Percentiles rank a stretch among this genome's conserved stretches.
These are phyloP conservation scores for Mizuhopecten yessoensis DNA, from an alignment of 1,140 invertebrate genomes.

Conservation along the genomic window DNA sequence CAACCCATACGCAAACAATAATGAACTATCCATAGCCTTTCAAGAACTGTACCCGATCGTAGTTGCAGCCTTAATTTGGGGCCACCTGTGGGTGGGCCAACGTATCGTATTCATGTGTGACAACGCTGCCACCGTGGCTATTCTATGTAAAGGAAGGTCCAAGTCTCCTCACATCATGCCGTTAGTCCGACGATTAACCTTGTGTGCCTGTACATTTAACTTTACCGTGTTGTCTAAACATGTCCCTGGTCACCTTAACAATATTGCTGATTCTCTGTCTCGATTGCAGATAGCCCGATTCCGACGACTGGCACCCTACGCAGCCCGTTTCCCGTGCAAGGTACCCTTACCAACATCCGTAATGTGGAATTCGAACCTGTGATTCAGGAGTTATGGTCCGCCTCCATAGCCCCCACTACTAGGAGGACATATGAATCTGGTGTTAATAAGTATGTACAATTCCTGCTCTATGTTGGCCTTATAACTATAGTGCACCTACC, in stretches of 20 bases:
- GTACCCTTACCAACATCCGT: neutral
- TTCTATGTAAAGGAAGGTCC: conserved; percentile 44
- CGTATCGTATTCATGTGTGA: conserved; percentile 47
- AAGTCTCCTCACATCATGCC: conserved; percentile 45
- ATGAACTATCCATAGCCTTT: neutral
- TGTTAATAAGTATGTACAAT: too few relatives aligned
- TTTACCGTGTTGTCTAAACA: neutral
- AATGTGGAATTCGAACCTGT: neutral
- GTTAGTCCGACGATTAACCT: conserved; percentile 1
- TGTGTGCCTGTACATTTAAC: neutral
- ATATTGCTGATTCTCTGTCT: conserved; percentile 22
- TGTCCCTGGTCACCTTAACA: neutral
- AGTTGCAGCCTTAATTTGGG: conserved; percentile 41
- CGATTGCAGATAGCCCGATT: conserved; percentile 43
- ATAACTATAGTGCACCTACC: too few relatives aligned
- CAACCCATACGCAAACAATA: too few relatives aligned
- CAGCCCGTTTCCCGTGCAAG: neutral
- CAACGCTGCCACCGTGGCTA: neutral
- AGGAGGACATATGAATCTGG: too few relatives aligned
- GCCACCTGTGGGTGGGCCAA: conserved; percentile 16
- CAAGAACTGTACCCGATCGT: conserved; percentile 50
- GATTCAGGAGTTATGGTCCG: conserved; percentile 11
- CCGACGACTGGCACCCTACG: neutral
- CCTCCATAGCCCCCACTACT: too few relatives aligned
- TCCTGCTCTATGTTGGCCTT: too few relatives aligned